Evolutionary conservation across 1,140 invertebrate species (phyloP).

Genomic region (Helicorthomorpha holstii): DNA sequence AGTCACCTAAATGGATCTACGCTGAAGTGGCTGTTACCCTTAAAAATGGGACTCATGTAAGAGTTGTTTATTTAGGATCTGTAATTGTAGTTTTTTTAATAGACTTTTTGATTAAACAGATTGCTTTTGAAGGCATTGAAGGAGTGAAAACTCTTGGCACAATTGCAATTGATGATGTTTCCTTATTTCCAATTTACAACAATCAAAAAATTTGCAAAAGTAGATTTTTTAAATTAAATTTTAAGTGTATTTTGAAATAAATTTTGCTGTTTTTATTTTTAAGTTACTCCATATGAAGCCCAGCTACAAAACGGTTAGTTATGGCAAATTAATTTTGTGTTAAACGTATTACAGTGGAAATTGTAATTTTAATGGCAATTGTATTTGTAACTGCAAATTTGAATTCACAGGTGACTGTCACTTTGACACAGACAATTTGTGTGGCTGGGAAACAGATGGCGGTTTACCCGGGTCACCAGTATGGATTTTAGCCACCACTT

Average conservation of each 20-base stretch:
- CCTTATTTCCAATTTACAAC: neutral
- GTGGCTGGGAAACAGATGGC: neutral
- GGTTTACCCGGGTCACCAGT: neutral
- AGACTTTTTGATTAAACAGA: neutral
- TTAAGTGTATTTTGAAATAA: neutral
- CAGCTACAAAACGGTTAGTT: neutral
- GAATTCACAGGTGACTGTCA: neutral
- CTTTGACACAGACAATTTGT: neutral
- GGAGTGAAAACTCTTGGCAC: slow-evolving; percentile 3
- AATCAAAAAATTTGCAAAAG: neutral
- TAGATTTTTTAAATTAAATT: neutral
- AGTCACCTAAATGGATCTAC: slow-evolving; percentile 3
- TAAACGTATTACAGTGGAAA: neutral
- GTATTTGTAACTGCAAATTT: neutral
- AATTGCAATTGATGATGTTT: slow-evolving; percentile 6
- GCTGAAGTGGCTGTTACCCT: neutral
- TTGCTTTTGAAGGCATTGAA: slow-evolving; percentile 7
- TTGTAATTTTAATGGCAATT: neutral
- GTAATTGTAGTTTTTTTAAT: neutral
- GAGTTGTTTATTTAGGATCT: neutral
- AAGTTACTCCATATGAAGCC: neutral
- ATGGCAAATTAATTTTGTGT: neutral
- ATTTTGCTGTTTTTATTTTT: neutral
- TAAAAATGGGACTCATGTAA: neutral
- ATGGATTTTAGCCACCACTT: neutral